A percentile compares a stretch with the other conserved stretches of the same genome.
Evolutionary conservation across 1,140 invertebrate species (phyloP).

Genomic region (Bradysia coprophila): DNA sequence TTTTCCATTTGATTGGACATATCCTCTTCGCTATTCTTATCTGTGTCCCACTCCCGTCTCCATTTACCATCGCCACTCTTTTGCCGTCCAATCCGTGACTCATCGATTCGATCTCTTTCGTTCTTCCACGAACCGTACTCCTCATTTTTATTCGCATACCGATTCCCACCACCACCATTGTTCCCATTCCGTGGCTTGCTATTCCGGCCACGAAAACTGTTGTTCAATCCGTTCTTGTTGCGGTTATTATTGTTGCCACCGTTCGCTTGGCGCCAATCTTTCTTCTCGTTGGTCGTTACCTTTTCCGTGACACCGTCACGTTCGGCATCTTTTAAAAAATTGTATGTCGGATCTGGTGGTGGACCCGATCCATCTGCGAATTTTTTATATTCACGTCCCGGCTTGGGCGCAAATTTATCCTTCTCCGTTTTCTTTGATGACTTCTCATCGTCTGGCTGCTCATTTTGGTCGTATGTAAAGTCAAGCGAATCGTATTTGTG

Average conservation of each 20-base stretch:
- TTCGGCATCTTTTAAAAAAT: slow-evolving; percentile 28
- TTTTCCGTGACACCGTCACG: slow-evolving; percentile 6
- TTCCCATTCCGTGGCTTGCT: slow-evolving; percentile 13
- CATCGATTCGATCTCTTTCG: slow-evolving; percentile 27
- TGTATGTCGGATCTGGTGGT: slow-evolving; percentile 29
- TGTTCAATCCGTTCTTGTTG: slow-evolving; percentile 11
- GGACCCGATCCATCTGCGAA: slow-evolving; percentile 22
- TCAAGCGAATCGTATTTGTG: slow-evolving; percentile 16
- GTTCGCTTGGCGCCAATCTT: slow-evolving; percentile 11
- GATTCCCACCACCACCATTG: slow-evolving; percentile 10
- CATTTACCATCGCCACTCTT: slow-evolving; percentile 28
- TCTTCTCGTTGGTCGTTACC: slow-evolving; percentile 4
- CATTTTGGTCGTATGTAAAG: slow-evolving; percentile 4
- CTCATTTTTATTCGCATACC: background rate
- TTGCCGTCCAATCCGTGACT: slow-evolving; percentile 27
- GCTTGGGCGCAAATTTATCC: background rate
- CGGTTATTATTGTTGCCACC: slow-evolving; percentile 15
- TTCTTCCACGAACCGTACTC: slow-evolving; percentile 28
- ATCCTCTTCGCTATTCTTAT: slow-evolving; percentile 13
- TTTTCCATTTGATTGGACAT: background rate
- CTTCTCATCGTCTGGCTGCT: slow-evolving; percentile 3
- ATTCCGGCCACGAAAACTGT: slow-evolving; percentile 9
- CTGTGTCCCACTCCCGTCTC: slow-evolving; percentile 29
- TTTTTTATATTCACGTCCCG: slow-evolving; percentile 5
- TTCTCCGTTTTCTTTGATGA: slow-evolving; percentile 1